phyloP scores from a whole-genome alignment of 2,113 vertebrate species.

The Procavia capensis region DNA sequence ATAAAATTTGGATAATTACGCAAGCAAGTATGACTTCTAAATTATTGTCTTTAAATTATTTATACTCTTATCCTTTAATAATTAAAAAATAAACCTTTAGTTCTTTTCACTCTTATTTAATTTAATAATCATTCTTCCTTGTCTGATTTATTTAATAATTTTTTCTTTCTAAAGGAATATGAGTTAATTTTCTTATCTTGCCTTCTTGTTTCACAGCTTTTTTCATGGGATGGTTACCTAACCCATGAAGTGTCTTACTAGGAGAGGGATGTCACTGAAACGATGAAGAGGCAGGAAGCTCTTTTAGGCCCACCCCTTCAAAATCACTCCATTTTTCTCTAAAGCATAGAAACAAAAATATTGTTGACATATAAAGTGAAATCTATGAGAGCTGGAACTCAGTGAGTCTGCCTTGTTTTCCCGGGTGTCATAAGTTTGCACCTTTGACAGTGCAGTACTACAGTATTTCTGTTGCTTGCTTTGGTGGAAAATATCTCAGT shows the following conservation, averaged over 20 bases:
- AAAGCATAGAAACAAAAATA: background rate
- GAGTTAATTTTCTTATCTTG: background rate
- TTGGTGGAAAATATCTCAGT: too few relatives aligned
- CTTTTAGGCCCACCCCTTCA: background rate
- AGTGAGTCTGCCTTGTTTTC: too few relatives aligned
- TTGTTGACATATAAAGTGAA: background rate
- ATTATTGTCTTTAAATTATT: background rate
- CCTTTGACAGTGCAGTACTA: too few relatives aligned
- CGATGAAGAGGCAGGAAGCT: background rate
- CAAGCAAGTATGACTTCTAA: background rate
- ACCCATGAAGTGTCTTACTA: background rate
- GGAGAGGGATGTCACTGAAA: background rate
- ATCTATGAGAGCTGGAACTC: too few relatives aligned
- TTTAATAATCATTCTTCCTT: background rate
- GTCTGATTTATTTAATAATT: background rate
- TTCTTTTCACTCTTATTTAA: background rate
- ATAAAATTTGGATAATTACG: background rate
- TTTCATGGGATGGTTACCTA: background rate
- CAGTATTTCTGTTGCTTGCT: too few relatives aligned
- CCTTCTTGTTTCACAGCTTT: background rate
- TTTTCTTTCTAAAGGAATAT: background rate
- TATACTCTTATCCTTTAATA: background rate
- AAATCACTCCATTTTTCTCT: background rate
- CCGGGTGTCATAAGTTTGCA: too few relatives aligned
- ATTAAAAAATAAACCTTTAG: background rate